Conservation (phyloP, 1,140 invertebrate genomes). For the Atta texana region DNA sequence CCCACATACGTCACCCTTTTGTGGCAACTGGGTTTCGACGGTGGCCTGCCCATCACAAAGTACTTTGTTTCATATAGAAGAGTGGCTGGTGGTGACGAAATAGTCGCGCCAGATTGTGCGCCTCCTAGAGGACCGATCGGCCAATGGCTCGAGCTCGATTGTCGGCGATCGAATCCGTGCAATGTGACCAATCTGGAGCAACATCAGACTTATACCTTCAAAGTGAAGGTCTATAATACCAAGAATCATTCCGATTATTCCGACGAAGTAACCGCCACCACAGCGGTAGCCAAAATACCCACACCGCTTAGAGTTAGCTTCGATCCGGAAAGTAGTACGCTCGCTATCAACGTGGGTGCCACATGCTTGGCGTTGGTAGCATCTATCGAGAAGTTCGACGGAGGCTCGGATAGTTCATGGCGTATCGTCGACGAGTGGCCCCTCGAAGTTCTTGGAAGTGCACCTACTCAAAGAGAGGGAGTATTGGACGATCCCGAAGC, state of each 20-base stretch:
- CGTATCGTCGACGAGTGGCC: slow-evolving; percentile 90
- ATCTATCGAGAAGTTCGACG: slow-evolving; percentile 89
- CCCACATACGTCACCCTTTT: slow-evolving; percentile 92
- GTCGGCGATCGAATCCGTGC: slow-evolving; percentile 94
- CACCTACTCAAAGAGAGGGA: slow-evolving; percentile 90
- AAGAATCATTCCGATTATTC: slow-evolving; percentile 95
- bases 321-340: slow-evolving; percentile 90
- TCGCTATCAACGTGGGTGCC: slow-evolving; percentile 92
- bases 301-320: slow-evolving; percentile 93
- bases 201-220: slow-evolving; percentile 93
- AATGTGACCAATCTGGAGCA: slow-evolving; percentile 94
- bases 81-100: slow-evolving; percentile 87
- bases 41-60: slow-evolving; percentile 93
- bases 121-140: slow-evolving; percentile 87
- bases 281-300: slow-evolving; percentile 94
- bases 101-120: slow-evolving; percentile 88
- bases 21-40: slow-evolving; percentile 96
- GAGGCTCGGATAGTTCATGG: slow-evolving; percentile 87
- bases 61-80: slow-evolving; percentile 93
- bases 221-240: slow-evolving; percentile 94
- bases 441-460: slow-evolving; percentile 89
- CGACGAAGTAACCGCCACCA: slow-evolving; percentile 91
- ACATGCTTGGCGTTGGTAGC: slow-evolving; percentile 92
- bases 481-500: slow-evolving; percentile 87
- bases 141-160: slow-evolving; percentile 93